phyloP scores from a whole-genome alignment of 2,888 invertebrate species.

The Trichopria drosophilae region DNA sequence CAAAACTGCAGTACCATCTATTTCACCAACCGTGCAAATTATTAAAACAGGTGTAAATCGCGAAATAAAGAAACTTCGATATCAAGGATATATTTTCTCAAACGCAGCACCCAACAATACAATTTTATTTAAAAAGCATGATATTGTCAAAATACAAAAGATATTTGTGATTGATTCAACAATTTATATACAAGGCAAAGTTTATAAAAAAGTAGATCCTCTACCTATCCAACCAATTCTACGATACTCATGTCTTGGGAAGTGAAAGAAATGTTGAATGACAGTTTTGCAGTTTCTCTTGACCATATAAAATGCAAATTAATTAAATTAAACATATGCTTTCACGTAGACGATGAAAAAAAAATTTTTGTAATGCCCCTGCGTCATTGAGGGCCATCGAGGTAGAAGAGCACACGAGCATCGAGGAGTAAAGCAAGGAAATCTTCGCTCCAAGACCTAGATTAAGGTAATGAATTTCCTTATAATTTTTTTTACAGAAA shows the following conservation, averaged over 20 bases:
- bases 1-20: neutral
- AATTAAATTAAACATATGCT: neutral
- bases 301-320: conserved; percentile 3
- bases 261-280: neutral
- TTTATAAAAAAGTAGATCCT: conserved; percentile 4
- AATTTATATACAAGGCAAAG: neutral
- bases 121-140: neutral
- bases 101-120: conserved; percentile 9
- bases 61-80: neutral
- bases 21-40: neutral
- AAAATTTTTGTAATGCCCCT: conserved; percentile 3
- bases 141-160: conserved; percentile 4
- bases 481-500: no score
- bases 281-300: neutral
- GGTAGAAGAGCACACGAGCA: no score
- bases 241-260: conserved; percentile 7
- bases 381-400: conserved; percentile 6
- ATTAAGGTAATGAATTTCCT: no score
- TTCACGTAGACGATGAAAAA: neutral
- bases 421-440: no score
- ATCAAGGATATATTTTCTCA: neutral
- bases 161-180: neutral
- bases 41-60: neutral
- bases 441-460: no score
- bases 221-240: conserved; percentile 1